Percentiles rank a stretch among this genome's conserved stretches.
These are phyloP conservation scores for Gonioctena quinquepunctata DNA, from an alignment of 1,140 invertebrate species.

Conservation along the genomic window DNA sequence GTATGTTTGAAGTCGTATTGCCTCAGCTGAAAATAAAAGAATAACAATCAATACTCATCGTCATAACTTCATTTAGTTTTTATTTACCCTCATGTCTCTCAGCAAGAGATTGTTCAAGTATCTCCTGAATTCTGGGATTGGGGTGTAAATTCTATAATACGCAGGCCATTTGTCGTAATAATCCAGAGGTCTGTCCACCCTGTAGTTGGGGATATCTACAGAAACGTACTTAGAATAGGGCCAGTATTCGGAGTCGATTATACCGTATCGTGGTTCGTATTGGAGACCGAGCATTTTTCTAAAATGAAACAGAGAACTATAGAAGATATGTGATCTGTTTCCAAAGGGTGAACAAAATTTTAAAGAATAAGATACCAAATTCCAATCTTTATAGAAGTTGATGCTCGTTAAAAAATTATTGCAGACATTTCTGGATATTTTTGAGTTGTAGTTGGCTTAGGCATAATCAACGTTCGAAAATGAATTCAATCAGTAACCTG, in stretches of 20 bases:
- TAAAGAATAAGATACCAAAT: too few relatives aligned
- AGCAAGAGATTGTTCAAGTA: constrained; percentile 35
- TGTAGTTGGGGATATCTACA: constrained; percentile 35
- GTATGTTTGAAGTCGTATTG: constrained; percentile 31
- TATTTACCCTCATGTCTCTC: constrained; percentile 32
- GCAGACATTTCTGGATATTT: too few relatives aligned
- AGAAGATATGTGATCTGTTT: too few relatives aligned
- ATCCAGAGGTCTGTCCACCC: constrained; percentile 30
- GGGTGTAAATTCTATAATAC: constrained; percentile 30
- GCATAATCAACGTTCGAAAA: too few relatives aligned
- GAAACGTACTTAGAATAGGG: constrained; percentile 34
- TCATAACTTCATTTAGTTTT: too few relatives aligned
- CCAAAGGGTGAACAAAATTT: too few relatives aligned
- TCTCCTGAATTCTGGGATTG: constrained; percentile 25
- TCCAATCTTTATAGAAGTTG: too few relatives aligned
- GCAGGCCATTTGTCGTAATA: constrained; percentile 32
- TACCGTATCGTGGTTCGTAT: constrained; percentile 29
- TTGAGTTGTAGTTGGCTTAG: too few relatives aligned
- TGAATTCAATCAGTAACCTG: too few relatives aligned
- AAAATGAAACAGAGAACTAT: too few relatives aligned
- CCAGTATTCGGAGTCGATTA: constrained; percentile 27
- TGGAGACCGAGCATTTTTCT: constrained; percentile 30
- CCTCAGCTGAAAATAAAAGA: constrained; percentile 29
- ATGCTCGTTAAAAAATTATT: too few relatives aligned
- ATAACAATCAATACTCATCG: background rate